Evolutionary conservation across 1,140 invertebrate species (phyloP), one percentile per base, ranked within the genome.

Genomic region (Meloidogyne exigua): DNA sequence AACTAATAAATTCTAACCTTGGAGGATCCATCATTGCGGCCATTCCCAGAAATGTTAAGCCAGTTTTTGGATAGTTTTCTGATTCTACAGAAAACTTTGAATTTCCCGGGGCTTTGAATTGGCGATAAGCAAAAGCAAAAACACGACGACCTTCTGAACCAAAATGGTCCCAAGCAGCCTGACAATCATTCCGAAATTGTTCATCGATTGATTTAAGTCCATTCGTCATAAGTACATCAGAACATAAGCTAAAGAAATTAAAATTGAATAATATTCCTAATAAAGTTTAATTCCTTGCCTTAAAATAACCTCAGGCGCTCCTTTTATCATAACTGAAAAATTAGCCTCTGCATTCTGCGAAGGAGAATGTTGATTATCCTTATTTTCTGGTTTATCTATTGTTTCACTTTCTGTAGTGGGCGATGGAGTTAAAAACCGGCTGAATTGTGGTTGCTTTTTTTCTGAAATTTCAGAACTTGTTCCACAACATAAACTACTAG

Each of bases 281-380:
- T 11, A 25, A 21, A 36, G n/a, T 57, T 39, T n/a, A 57, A 57
- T 57, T 12, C 0, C 7, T 32, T 23, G 70, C 73, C 39, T 72
- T 15, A 57, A 63, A 57, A 49, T 70, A 36, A 57, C 81, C 67
- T 84, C 82, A 1, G 83, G 83, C 15, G 83, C 83, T 36, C 83
- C 85, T 81, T 87, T 87, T 72, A 88, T 85, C 83, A 87, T 87
- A 10, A 87, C 79, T 42, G 81, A 64, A 69, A 80, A 81, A 39
- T 80, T 63, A 11, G 66, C 76, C 72, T 76, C 57, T 21, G 18
- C 72, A 23, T 28, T 65, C 1, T n/a, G 39, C 10, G 66, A n/a
- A 36, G 21, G 21, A 7, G n/a, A 68, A 32, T 32, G 66, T 42
- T 32, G 70, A 63, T 57, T n/a, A 1, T 23, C n/a, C 44, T 49